Evolutionary conservation across 2,113 vertebrate genomes (phyloP), one percentile per base, ranked within the genome.

Genomic region (Callorhinus ursinus): DNA sequence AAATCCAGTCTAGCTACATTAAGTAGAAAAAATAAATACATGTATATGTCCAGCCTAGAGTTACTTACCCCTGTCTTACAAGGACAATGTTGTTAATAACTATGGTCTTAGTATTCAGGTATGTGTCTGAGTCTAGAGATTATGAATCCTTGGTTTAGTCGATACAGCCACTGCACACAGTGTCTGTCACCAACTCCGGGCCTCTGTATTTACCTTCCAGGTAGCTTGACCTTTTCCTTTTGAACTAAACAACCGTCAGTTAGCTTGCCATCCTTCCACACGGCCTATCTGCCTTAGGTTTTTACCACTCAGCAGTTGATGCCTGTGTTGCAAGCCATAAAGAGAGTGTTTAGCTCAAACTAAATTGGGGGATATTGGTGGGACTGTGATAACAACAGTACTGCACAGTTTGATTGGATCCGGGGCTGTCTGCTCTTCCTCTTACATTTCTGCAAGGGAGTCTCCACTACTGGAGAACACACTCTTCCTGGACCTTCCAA

Each of bases 281-380:
- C 3, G 53, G 36, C 53, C 82, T 88, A 12, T 74, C 28, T 90
- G 71, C 90, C 65, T 46, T 77, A 92, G 69, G 74, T 76, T 76
- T 76, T 76, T 88, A 76, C 63, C 74, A 53, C 93, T 97, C 88
- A 93, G 95, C 93, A 96, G 77, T 92, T 96, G 93, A 96, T 95
- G 76, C 11, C 63, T 93, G 21, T 95, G 83, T 96, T 96, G 33
- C 46, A 90, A 88, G n/a, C 55, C 90, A 80, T 92, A 95, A 96
- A 95, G 61, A 97, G 88, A 67, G 71, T 94, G 55, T 80, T 98
- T 98, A 95, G 42, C 19, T 87, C 80, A 96, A 87, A 95, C 61
- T 95, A 95, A 96, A 90, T 95, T 95, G 81, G 71, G 90, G 16
- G 93, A 95, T 97, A 95, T 97, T 93, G 57, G 87, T 87, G 61